Evolutionary conservation across 2,888 invertebrate species (phyloP), one percentile per base, ranked within the genome.

Genomic region (Drosophila limbata): DNA sequence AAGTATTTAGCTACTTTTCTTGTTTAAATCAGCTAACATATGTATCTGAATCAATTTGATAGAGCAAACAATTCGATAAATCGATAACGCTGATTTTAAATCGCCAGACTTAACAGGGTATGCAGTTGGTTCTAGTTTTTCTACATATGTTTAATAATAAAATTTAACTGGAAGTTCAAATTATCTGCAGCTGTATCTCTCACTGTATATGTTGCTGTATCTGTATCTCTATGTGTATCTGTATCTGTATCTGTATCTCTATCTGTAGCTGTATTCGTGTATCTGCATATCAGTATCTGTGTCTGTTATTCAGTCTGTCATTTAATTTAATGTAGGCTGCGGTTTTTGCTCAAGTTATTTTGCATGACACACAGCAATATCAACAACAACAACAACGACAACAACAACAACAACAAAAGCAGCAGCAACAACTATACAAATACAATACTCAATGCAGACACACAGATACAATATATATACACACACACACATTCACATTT

Each of bases 401-500:
- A 4, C 28, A 63, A 1, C 33, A 59, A 6, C 44, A 45, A 31
- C 48, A 68, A n/a, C 52, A 63, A 10, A 37, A 64, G 42, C 64
- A 70, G 45, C 72, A 81, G 31, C 67, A 75, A 53, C 66, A 64
- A 60, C 44, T 35, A 45, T 37, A 21, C 65, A 69, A 48, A 79
- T 57, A 57, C 45, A 61, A 48, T 39, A 37, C 31, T 33, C 13
- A 63, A 65, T 39, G 45, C 47, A 64, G 39, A 56, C 56, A 42
- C 55, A 37, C 60, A 51, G 53, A 53, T n/a, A 45, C 37, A 66
- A 55, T 19, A 42, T 50, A 64, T 40, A 53, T 37, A 67, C 48
- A 65, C 44, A 44, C 15, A 56, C 15, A 63, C 35, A 48, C 37
- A 48, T 53, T 73, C 48, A 79, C 53, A 78, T 75, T 86, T 86